Evolutionary conservation across 2,888 invertebrate species (phyloP).

Genomic region (Griposia aprilina): DNA sequence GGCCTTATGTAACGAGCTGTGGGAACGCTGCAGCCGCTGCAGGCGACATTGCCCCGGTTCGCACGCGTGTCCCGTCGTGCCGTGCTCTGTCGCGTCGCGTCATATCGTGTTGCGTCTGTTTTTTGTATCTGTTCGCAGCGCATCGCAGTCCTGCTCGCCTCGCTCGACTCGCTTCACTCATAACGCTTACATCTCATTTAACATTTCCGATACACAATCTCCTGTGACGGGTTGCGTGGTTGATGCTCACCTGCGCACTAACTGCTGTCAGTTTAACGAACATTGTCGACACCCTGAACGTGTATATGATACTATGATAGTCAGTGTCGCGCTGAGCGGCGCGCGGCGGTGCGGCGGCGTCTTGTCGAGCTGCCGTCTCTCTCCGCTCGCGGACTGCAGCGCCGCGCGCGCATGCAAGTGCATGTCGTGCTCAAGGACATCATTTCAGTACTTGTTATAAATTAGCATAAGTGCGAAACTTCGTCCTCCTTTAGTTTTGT

Average conservation of each 20-base stretch:
- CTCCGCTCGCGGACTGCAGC: not conserved
- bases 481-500: not conserved
- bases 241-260: not conserved
- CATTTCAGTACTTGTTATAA: not conserved
- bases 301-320: not conserved
- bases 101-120: constrained; percentile 15
- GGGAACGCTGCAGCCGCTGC: constrained; percentile 16
- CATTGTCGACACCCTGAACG: too few species aligned
- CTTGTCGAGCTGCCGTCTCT: not conserved
- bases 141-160: constrained; percentile 50
- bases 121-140: constrained; percentile 53
- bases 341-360: not conserved
- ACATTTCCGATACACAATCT: constrained; percentile 17
- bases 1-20: constrained; percentile 45
- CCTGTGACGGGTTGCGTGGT: not conserved
- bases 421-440: constrained; percentile 35
- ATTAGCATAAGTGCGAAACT: constrained; percentile 10
- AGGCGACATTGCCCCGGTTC: constrained; percentile 44
- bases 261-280: not conserved
- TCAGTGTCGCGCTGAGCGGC: not conserved
- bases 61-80: constrained; percentile 20
- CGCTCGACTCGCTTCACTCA: constrained; percentile 52
- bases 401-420: not conserved
- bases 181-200: constrained; percentile 56
- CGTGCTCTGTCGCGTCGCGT: not conserved